Conservation (phyloP, 2,888 invertebrate species). For the Actias luna region DNA sequence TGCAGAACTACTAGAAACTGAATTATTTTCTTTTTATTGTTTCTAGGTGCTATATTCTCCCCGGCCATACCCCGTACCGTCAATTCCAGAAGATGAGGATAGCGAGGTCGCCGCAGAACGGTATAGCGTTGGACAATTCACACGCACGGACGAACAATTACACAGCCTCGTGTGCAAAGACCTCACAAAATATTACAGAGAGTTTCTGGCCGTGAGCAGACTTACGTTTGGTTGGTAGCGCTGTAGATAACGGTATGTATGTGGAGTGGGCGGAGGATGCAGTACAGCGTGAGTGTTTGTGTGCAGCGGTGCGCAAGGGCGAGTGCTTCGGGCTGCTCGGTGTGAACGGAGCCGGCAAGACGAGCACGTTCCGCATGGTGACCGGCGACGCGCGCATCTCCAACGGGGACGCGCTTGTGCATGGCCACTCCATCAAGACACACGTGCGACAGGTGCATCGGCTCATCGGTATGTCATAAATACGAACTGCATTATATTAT, state of each 20-base stretch:
- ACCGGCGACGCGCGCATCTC: constrained; percentile 89
- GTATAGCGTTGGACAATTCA: constrained; percentile 63
- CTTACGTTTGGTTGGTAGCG: constrained; percentile 78
- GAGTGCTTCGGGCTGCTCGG: constrained; percentile 93
- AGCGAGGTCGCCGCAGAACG: constrained; percentile 83
- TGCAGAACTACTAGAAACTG: no score
- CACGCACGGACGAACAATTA: constrained; percentile 50
- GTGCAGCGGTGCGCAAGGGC: constrained; percentile 83
- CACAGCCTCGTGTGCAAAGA: constrained; percentile 84
- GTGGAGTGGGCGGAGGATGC: neutral
- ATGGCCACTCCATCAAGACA: constrained; percentile 76
- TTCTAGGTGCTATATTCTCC: constrained; percentile 10
- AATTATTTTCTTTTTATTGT: no score
- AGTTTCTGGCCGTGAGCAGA: constrained; percentile 89
- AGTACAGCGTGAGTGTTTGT: neutral
- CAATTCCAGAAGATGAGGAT: constrained; percentile 62
- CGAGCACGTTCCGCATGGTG: constrained; percentile 93
- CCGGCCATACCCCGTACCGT: neutral
- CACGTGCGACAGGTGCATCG: constrained; percentile 82
- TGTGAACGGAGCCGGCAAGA: constrained; percentile 94
- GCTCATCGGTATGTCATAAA: constrained; percentile 70
- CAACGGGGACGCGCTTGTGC: constrained; percentile 86
- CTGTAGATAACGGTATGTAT: neutral
- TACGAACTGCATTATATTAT: no score
- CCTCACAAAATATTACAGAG: constrained; percentile 88